phyloP scores from a whole-genome alignment of 1,140 invertebrate genomes.

The Zaprionus lachaisei region DNA sequence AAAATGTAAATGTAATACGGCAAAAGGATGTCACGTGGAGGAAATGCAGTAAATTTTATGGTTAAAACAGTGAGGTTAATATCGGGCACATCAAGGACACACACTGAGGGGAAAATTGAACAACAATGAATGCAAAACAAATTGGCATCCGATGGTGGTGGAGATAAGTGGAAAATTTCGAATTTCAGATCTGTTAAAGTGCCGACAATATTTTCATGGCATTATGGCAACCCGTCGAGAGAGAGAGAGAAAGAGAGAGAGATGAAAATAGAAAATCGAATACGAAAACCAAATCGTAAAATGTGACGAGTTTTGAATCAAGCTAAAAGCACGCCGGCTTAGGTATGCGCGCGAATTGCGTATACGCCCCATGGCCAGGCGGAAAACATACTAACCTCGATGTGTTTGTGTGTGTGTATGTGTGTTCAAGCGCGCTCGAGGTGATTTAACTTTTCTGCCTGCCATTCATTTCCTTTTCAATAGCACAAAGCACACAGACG shows the following conservation, averaged over 20 bases:
- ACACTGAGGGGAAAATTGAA: not conserved
- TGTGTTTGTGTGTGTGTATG: constrained; percentile 7
- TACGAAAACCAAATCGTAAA: constrained; percentile 50
- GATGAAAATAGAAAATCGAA: constrained; percentile 57
- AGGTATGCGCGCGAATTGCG: constrained; percentile 64
- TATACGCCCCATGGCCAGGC: constrained; percentile 51
- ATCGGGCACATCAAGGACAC: constrained; percentile 8
- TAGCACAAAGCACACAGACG: constrained; percentile 70
- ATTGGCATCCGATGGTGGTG: constrained; percentile 22
- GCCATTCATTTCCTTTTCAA: constrained; percentile 80
- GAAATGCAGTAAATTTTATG: constrained; percentile 5
- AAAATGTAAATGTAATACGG: constrained; percentile 9
- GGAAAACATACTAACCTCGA: constrained; percentile 20
- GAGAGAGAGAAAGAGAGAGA: not conserved
- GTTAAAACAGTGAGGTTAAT: not conserved
- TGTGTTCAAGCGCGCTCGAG: constrained; percentile 53
- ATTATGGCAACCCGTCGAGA: constrained; percentile 61
- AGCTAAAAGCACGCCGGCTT: constrained; percentile 47
- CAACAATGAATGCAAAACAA: constrained; percentile 26
- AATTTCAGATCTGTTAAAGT: constrained; percentile 50
- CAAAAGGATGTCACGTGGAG: constrained; percentile 15
- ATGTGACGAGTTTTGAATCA: constrained; percentile 62
- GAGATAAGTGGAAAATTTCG: constrained; percentile 36
- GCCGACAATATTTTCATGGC: constrained; percentile 56
- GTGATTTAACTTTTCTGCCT: constrained; percentile 80